phyloP scores from a whole-genome alignment of 2,113 vertebrate species.

The Chauna torquata region DNA sequence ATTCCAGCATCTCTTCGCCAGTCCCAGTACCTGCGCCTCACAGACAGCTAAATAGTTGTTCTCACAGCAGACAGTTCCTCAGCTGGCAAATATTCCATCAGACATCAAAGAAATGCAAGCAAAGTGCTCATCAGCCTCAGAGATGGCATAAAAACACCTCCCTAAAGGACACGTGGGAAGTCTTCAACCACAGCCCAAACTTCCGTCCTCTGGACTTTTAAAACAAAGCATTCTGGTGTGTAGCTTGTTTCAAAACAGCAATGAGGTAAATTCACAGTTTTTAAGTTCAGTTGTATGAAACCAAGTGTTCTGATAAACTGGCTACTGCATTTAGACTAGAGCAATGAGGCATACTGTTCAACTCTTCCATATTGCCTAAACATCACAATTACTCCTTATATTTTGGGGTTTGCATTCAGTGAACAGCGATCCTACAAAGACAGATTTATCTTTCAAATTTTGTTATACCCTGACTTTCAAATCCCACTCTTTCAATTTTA shows the following conservation, averaged over 20 bases:
- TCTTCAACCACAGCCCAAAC: neutral
- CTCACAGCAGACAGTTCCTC: neutral
- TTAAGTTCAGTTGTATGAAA: neutral
- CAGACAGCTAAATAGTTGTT: neutral
- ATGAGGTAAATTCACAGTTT: neutral
- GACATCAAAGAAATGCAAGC: neutral
- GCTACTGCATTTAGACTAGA: neutral
- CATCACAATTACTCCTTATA: neutral
- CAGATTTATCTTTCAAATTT: neutral
- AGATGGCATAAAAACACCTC: accelerated
- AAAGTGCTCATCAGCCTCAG: neutral
- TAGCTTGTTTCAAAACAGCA: neutral
- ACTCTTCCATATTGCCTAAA: neutral
- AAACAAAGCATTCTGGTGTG: accelerated
- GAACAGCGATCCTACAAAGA: neutral
- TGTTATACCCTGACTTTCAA: neutral
- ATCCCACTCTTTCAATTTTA: neutral
- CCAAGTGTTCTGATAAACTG: neutral
- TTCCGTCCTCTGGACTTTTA: neutral
- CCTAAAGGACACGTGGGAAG: neutral
- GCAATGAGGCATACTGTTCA: neutral
- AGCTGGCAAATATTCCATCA: neutral
- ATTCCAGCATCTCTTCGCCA: accelerated
- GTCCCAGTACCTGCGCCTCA: accelerated
- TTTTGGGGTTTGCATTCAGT: neutral